Evolutionary conservation across 2,888 invertebrate genomes (phyloP), one percentile per base, ranked within the genome.

Genomic region (Eretmocerus hayati): DNA sequence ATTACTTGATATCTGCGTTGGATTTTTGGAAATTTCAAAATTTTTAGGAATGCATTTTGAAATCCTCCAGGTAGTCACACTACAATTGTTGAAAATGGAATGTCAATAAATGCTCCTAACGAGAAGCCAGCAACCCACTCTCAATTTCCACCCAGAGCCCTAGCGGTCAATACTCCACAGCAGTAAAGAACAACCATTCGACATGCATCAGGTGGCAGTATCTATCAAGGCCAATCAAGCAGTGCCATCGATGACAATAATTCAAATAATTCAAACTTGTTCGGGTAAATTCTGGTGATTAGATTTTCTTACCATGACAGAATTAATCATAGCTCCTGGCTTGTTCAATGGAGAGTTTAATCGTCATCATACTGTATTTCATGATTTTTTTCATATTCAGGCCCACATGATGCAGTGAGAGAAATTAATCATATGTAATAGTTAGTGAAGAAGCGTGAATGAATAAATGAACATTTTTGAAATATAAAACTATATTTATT

Each of bases 21-120:
- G n/a, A n/a, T n/a, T n/a, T n/a, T n/a, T n/a, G n/a, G n/a, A n/a
- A n/a, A n/a, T n/a, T n/a, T n/a, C n/a, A n/a, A n/a, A n/a, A n/a
- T n/a, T 26, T 26, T 26, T 46, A 39, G n/a, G n/a, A n/a, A 50
- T 43, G 36, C 6, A 21, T 16, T 16, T 22, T 40, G 35, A 41
- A 43, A 43, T 45, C 38, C 31, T 22, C 11, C 21, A n/a, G 59
- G 63, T 38, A 59, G 58, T 47, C 69, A 70, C 43, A 56, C 64
- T 38, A 46, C 62, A 13, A 58, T 64, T 16, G 59, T 77, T 50
- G 77, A 77, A 59, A 77, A 78, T 56, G 77, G 77, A 15, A 60
- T 77, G 54, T 75, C 76, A 16, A 72, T 75, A 4, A 77, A 76
- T 57, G 69, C 72, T 6, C 70, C 67, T 6, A 69, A 74, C 46